A percentile compares a stretch with the other conserved stretches of the same genome.
Conservation (phyloP, 2,888 invertebrate genomes). For the Nemotelus pantherinus region DNA sequence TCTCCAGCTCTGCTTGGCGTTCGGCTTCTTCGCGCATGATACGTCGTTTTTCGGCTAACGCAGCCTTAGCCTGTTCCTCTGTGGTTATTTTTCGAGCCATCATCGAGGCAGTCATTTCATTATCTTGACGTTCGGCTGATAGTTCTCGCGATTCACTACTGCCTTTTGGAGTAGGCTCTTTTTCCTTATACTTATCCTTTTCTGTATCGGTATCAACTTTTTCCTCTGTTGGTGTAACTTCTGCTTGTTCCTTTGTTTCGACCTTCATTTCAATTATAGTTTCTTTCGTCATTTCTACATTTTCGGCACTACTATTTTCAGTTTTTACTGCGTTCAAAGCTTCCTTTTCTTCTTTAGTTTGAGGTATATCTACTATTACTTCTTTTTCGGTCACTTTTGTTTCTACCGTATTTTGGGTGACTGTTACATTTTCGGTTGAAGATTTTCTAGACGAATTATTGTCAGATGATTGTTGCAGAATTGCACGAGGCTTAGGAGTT, state of each 20-base stretch:
- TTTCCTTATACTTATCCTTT: slow-evolving; percentile 59
- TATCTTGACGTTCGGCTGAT: slow-evolving; percentile 56
- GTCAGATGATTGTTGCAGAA: slow-evolving; percentile 39
- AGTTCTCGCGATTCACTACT: slow-evolving; percentile 59
- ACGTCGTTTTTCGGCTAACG: slow-evolving; percentile 87
- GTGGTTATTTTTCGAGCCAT: slow-evolving; percentile 81
- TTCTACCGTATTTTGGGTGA: slow-evolving; percentile 29
- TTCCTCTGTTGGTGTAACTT: slow-evolving; percentile 59
- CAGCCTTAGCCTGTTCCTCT: slow-evolving; percentile 93
- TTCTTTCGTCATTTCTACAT: slow-evolving; percentile 51
- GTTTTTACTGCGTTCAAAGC: slow-evolving; percentile 63
- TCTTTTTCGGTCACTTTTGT: slow-evolving; percentile 49
- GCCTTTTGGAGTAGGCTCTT: slow-evolving; percentile 57
- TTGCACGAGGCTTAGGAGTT: slow-evolving; percentile 53
- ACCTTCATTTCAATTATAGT: slow-evolving; percentile 48
- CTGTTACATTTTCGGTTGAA: slow-evolving; percentile 12
- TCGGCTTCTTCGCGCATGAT: slow-evolving; percentile 92
- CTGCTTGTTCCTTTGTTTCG: slow-evolving; percentile 56
- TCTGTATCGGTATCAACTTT: slow-evolving; percentile 59
- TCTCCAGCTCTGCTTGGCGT: slow-evolving; percentile 86
- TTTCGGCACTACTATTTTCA: slow-evolving; percentile 54
- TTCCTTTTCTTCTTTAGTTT: slow-evolving; percentile 64
- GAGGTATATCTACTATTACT: slow-evolving; percentile 55
- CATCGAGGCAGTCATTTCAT: slow-evolving; percentile 70
- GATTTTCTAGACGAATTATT: slow-evolving; percentile 16